These are phyloP conservation scores for Bellardia pandia DNA, from an alignment of 2,888 invertebrate genomes.

Conservation along the genomic window DNA sequence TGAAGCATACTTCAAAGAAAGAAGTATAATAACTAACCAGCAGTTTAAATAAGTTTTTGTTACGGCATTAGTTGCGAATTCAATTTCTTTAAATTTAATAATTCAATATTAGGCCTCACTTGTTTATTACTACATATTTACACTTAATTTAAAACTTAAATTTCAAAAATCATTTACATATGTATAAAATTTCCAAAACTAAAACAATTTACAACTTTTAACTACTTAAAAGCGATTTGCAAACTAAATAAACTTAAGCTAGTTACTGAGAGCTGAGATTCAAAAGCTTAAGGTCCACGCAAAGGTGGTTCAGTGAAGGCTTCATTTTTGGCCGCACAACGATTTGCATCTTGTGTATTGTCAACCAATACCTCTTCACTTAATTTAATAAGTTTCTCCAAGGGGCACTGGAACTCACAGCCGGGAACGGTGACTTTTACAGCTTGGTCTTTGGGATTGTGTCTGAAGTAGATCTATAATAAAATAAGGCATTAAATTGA, in stretches of 20 bases:
- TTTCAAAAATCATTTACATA: constrained; percentile 6
- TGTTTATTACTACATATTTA: background rate
- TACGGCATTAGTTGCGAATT: too few species aligned
- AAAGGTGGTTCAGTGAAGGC: constrained; percentile 85
- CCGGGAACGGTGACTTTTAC: constrained; percentile 87
- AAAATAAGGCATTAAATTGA: background rate
- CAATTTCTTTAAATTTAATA: background rate
- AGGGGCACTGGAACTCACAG: constrained; percentile 87
- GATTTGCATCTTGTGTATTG: constrained; percentile 84
- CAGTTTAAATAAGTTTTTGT: too few species aligned
- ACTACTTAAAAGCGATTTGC: background rate
- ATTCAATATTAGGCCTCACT: constrained; percentile 7
- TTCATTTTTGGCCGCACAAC: constrained; percentile 86
- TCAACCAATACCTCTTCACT: constrained; percentile 85
- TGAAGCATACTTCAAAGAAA: background rate
- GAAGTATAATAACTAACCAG: background rate
- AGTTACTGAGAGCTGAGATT: constrained; percentile 59
- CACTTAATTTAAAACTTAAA: constrained; percentile 12
- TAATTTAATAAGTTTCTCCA: constrained; percentile 85
- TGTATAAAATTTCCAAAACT: constrained; percentile 13
- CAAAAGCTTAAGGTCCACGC: constrained; percentile 79
- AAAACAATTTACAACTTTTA: constrained; percentile 16
- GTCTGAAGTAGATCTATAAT: constrained; percentile 83
- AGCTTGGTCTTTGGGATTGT: constrained; percentile 85
- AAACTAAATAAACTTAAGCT: constrained; percentile 51